Conservation (phyloP, 2,888 invertebrate genomes). For the Pachycephus smyrnensis region DNA sequence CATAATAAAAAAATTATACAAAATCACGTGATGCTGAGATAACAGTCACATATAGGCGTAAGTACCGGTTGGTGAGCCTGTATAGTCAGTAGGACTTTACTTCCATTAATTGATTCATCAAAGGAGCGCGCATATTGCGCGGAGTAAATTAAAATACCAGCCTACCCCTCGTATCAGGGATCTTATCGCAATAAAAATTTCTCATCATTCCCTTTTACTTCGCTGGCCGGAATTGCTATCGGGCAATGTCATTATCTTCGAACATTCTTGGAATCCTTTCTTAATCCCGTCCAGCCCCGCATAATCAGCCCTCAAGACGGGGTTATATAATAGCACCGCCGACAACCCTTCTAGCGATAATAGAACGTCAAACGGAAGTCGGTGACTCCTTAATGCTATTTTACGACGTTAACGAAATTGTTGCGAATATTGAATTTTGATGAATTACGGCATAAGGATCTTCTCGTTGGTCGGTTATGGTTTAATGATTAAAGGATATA, state of each 20-base stretch:
- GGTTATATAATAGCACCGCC: background rate
- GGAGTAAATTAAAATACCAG: conserved; percentile 39
- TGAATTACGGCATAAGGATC: background rate
- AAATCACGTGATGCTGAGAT: background rate
- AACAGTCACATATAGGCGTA: background rate
- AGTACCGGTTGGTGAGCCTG: no score
- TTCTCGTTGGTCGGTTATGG: background rate
- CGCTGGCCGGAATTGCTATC: conserved; percentile 12
- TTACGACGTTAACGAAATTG: background rate
- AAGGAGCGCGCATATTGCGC: conserved; percentile 23
- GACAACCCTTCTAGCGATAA: background rate
- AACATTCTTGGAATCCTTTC: conserved; percentile 27
- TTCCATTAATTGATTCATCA: conserved; percentile 37
- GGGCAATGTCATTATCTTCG: conserved; percentile 26
- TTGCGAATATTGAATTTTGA: background rate
- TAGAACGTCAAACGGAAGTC: background rate
- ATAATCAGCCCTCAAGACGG: background rate
- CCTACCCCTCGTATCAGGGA: conserved; percentile 18
- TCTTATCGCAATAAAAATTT: conserved; percentile 31
- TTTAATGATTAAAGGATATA: background rate
- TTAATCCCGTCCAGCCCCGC: background rate
- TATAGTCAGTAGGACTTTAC: conserved; percentile 18
- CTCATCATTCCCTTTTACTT: conserved; percentile 24
- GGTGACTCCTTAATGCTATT: background rate
- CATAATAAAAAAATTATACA: background rate